Base-by-base conservation (phyloP, 2,113 vertebrate species). In the Scatophagus argus region DNA sequence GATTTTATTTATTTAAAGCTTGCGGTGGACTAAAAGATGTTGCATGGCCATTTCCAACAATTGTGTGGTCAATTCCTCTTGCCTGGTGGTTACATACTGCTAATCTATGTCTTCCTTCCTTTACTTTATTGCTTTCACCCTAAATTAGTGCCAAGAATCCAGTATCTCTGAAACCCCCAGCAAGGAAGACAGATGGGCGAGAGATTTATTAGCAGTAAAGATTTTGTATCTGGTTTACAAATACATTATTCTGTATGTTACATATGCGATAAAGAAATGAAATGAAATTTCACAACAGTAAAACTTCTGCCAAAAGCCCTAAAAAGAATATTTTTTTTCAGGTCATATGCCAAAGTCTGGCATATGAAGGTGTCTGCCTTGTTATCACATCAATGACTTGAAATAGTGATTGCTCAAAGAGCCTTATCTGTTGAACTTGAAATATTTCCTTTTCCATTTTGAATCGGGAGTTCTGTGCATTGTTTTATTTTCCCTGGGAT, bases 171-270 rank as follows among this genome's bases (percentile, higher is more conserved):
- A 79, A n/a, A 66, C 38, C 51, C 68, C 51, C 59, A 38, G 51
- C 11, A 19, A 77, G 47, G 83, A 51, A 46, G 46, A 60, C 51
- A 78, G 66, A 71, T 69, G 47, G 67, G 51, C n/a, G 10, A 46
- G 27, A 75, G 69, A n/a, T 85, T 63, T 82, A 76, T 64, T 38
- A 23, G 14, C 8, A 13, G 32, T 60, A 59, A 31, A 58, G 74
- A 82, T 74, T 32, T 72, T 5, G 25, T 2, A 41, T 78, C 65
- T 46, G 54, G 81, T 80, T 82, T 74, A 59, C 71, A 77, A 71
- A 82, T 74, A 39, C 31, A 69, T 80, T 60, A 83, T 60, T 23
- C 7, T 39, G 21, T 27, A 81, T 0, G 58, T 62, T 47, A 51
- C 29, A 36, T 60, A 74, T 1, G 16, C 14, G 2, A 67, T 41